A percentile compares a stretch with the other conserved stretches of the same genome.
Conservation (phyloP, 2,888 invertebrate genomes). For the Branchipolynoe longqiensis region DNA sequence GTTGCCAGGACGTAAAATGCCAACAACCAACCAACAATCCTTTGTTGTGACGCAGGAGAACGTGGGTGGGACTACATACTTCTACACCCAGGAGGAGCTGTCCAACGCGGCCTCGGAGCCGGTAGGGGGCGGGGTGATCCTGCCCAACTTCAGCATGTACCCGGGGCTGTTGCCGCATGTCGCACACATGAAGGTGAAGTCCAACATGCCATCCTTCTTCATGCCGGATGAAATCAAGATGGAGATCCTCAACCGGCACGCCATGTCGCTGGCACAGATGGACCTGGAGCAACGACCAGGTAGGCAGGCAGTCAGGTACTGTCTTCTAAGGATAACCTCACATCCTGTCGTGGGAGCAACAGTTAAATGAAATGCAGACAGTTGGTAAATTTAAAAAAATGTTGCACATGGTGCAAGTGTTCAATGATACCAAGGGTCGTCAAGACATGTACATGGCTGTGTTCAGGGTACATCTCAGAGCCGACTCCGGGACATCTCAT, state of each 20-base stretch:
- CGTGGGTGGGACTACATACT: constrained; percentile 94
- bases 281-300: constrained; percentile 83
- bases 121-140: constrained; percentile 78
- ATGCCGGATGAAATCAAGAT: constrained; percentile 91
- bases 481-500: too few relatives aligned
- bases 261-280: constrained; percentile 88
- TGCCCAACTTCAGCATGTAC: constrained; percentile 81
- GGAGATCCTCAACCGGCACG: constrained; percentile 89
- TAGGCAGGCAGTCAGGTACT: too few relatives aligned
- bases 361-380: too few relatives aligned
- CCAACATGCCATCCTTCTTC: constrained; percentile 85
- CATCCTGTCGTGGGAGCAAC: too few relatives aligned
- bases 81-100: constrained; percentile 85
- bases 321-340: too few relatives aligned
- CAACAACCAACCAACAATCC: too few relatives aligned
- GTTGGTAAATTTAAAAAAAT: too few relatives aligned
- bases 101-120: constrained; percentile 64
- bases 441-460: too few relatives aligned
- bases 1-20: too few relatives aligned
- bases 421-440: too few relatives aligned
- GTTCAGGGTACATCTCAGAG: too few relatives aligned
- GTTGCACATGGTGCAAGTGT: too few relatives aligned
- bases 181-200: constrained; percentile 82
- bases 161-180: constrained; percentile 81
- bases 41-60: constrained; percentile 77